These are phyloP conservation scores for Charanyca ferruginea DNA, from an alignment of 2,888 invertebrate species.

Conservation along the genomic window DNA sequence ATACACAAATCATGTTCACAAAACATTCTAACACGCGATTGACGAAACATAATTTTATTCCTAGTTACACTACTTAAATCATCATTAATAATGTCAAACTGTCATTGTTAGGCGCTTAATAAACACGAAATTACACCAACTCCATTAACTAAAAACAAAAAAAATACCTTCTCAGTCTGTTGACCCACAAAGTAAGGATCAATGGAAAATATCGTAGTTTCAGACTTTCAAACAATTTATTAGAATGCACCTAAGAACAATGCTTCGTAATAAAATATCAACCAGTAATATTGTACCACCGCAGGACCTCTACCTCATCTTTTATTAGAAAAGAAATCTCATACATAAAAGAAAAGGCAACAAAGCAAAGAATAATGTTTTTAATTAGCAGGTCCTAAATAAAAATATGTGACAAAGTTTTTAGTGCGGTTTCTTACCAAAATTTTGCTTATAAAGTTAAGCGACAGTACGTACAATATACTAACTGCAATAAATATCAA, in stretches of 20 bases:
- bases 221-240: not conserved
- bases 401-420: conserved; percentile 14
- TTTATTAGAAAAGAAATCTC: conserved; percentile 5
- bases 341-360: not conserved
- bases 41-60: conserved; percentile 21
- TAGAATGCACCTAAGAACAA: conserved; percentile 4
- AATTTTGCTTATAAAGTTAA: no score
- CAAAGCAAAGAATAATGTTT: conserved; percentile 27
- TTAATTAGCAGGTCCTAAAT: conserved; percentile 31
- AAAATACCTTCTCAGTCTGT: not conserved
- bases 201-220: not conserved
- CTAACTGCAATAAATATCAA: not conserved
- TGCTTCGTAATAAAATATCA: conserved; percentile 4
- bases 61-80: conserved; percentile 22
- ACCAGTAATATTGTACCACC: not conserved
- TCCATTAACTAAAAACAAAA: conserved; percentile 8
- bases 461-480: not conserved
- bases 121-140: conserved; percentile 26
- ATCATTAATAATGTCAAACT: conserved; percentile 50
- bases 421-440: not conserved
- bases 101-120: conserved; percentile 38
- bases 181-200: not conserved
- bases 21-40: conserved; percentile 46
- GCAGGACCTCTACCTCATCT: conserved; percentile 1
- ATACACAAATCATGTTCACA: conserved; percentile 49